Evolutionary conservation across 2,797 vertebrate species (phyloP).

Genomic region (Amazona ochrocephala): DNA sequence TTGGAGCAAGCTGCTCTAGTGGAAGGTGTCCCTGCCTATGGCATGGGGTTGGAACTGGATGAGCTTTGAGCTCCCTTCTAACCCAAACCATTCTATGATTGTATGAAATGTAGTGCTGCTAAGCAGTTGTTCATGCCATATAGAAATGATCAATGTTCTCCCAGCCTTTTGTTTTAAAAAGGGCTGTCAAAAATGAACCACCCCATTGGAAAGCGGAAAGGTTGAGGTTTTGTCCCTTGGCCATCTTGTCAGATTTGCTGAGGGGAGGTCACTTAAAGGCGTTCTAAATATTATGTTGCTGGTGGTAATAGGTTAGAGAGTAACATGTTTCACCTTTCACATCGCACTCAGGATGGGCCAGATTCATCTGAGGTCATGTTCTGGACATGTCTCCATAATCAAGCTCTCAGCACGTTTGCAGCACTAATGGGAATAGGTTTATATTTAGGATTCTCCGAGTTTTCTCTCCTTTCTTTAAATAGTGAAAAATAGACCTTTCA

Average conservation of each 20-base stretch:
- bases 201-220: background rate
- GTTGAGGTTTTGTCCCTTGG: background rate
- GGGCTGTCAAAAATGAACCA: background rate
- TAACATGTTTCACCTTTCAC: constrained; percentile 15
- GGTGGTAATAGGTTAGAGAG: background rate
- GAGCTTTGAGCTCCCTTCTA: background rate
- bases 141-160: background rate
- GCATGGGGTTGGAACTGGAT: background rate
- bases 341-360: background rate
- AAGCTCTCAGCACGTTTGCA: constrained; percentile 2
- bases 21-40: background rate
- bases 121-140: background rate
- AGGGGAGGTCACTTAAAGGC: background rate
- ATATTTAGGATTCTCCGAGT: background rate
- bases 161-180: background rate
- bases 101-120: background rate
- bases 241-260: background rate
- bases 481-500: background rate
- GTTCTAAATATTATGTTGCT: constrained; percentile 5
- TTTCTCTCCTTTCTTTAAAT: background rate
- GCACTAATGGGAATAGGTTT: constrained; percentile 26
- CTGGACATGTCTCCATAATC: constrained; percentile 13
- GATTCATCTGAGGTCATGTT: constrained; percentile 39
- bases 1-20: background rate
- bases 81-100: background rate